phyloP scores from a whole-genome alignment of 2,797 vertebrate species.

The Vultur gryphus region DNA sequence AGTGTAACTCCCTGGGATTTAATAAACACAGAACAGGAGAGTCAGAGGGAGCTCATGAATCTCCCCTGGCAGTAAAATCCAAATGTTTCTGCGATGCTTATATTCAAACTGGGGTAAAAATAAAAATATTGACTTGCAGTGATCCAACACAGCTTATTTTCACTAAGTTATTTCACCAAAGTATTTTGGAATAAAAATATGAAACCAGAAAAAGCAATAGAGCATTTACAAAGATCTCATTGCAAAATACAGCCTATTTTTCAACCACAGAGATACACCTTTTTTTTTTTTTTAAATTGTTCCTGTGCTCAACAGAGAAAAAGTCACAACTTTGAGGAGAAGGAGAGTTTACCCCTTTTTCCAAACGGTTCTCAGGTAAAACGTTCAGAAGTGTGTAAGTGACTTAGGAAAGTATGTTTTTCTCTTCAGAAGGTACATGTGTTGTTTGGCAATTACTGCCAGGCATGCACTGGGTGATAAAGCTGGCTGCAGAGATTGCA shows the following conservation, averaged over 20 bases:
- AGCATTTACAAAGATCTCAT: background rate
- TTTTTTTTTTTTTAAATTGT: background rate
- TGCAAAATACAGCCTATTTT: background rate
- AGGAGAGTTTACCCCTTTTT: background rate
- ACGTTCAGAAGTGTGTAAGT: background rate
- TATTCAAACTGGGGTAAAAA: background rate
- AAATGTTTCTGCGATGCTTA: background rate
- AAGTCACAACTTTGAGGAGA: background rate
- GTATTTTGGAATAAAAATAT: background rate
- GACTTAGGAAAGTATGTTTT: background rate
- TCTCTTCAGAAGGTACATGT: background rate
- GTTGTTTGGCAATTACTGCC: background rate
- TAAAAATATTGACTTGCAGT: background rate
- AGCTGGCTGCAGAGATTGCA: background rate
- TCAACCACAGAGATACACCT: background rate
- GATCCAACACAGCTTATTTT: background rate
- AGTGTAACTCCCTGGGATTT: background rate
- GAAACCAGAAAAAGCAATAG: background rate
- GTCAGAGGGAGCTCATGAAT: background rate
- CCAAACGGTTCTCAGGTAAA: background rate
- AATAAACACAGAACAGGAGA: background rate
- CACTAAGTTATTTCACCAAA: background rate
- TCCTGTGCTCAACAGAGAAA: background rate
- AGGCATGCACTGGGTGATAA: background rate
- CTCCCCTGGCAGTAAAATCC: background rate